Evolutionary conservation across 2,113 vertebrate genomes (phyloP).

Genomic region (Puntigrus tetrazona): DNA sequence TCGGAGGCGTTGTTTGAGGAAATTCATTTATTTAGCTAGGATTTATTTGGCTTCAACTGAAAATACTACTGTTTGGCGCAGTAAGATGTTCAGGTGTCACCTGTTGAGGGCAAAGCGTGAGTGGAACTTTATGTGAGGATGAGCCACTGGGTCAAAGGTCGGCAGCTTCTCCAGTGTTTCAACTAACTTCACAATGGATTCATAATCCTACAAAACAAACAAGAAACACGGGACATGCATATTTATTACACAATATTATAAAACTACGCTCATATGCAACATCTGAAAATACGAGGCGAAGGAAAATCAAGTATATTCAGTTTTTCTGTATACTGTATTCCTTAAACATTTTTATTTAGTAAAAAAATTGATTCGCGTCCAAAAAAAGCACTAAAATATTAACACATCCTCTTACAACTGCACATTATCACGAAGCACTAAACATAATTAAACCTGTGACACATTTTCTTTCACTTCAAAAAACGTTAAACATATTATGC

Average conservation of each 20-base stretch:
- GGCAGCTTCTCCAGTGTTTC: conserved; percentile 95
- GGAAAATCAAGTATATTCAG: neutral
- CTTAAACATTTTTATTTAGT: no score
- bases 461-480: neutral
- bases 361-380: no score
- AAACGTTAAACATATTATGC: neutral
- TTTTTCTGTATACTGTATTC: neutral
- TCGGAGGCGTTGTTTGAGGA: neutral
- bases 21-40: neutral
- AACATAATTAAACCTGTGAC: no score
- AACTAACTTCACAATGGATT: conserved; percentile 94
- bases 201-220: conserved; percentile 83
- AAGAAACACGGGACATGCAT: no score
- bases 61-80: no score
- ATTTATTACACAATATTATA: neutral
- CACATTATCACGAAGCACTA: no score
- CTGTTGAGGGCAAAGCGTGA: conserved; percentile 95
- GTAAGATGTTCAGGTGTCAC: conserved; percentile 71
- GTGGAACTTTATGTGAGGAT: conserved; percentile 95
- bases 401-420: no score
- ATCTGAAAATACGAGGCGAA: neutral
- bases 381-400: no score
- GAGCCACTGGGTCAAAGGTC: conserved; percentile 91
- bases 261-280: neutral
- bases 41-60: no score